A percentile compares a stretch with the other conserved stretches of the same genome.
These are phyloP conservation scores for Macrotrachela quadricornifera DNA, from an alignment of 1,140 invertebrate genomes.

Conservation along the genomic window DNA sequence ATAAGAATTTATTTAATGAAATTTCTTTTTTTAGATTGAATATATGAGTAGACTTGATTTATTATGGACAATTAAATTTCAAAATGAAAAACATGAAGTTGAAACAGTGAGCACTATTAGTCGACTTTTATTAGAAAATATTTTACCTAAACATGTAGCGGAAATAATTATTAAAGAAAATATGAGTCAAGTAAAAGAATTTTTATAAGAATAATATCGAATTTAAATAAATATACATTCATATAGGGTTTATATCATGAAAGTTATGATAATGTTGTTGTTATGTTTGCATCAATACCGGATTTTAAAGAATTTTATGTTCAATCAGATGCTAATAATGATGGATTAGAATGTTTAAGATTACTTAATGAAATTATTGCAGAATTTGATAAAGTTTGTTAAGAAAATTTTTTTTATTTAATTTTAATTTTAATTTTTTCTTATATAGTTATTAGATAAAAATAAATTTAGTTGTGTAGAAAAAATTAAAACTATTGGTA, in stretches of 20 bases:
- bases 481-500: slow-evolving; percentile 93
- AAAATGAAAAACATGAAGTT: slow-evolving; percentile 42
- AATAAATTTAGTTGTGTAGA: slow-evolving; percentile 45
- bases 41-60: slow-evolving; percentile 63
- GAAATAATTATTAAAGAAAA: slow-evolving; percentile 57
- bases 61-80: slow-evolving; percentile 61
- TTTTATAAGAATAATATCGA: too few relatives aligned
- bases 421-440: neutral
- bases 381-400: slow-evolving; percentile 62
- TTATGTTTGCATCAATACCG: slow-evolving; percentile 74
- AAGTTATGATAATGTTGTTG: slow-evolving; percentile 55
- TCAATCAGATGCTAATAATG: slow-evolving; percentile 32
- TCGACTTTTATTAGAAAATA: slow-evolving; percentile 48
- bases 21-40: slow-evolving; percentile 43
- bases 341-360: slow-evolving; percentile 52
- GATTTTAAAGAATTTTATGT: slow-evolving; percentile 51
- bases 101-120: slow-evolving; percentile 20
- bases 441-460: slow-evolving; percentile 21
- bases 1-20: neutral
- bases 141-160: slow-evolving; percentile 72
- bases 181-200: slow-evolving; percentile 23
- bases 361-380: slow-evolving; percentile 69
- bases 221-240: too few relatives aligned
- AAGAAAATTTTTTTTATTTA: neutral
- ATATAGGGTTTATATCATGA: slow-evolving; percentile 54